These are phyloP conservation scores for Cryptus armator DNA, from an alignment of 2,888 invertebrate species.

Conservation along the genomic window DNA sequence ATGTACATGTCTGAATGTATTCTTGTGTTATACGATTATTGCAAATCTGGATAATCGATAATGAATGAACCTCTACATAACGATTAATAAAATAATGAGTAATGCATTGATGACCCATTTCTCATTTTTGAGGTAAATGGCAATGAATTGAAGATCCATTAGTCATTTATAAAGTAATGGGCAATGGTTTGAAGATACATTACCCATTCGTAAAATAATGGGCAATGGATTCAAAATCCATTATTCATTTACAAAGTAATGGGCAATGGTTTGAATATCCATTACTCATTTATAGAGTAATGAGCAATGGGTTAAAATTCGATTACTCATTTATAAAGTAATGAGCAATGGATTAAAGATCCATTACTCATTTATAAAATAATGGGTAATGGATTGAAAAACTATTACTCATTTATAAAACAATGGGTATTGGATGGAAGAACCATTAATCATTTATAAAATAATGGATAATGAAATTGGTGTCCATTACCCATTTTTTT, in stretches of 20 bases:
- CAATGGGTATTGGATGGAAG: neutral
- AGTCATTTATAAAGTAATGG: neutral
- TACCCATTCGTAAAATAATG: neutral
- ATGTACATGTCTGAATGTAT: too few relatives aligned
- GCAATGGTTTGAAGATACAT: neutral
- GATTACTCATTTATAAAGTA: conserved; percentile 26
- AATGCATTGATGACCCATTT: neutral
- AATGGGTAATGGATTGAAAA: conserved; percentile 15
- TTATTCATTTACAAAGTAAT: neutral
- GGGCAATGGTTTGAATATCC: neutral
- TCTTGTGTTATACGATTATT: too few relatives aligned
- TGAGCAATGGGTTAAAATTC: conserved; percentile 17
- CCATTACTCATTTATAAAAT: conserved; percentile 35
- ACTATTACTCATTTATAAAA: conserved; percentile 15
- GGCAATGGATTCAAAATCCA: neutral
- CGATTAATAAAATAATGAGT: too few relatives aligned
- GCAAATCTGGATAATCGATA: too few relatives aligned
- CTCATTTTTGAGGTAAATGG: neutral
- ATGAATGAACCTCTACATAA: too few relatives aligned
- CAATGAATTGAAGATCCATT: neutral
- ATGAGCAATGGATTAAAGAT: neutral
- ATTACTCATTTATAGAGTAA: conserved; percentile 17
- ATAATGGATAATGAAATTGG: neutral
- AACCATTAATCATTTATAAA: neutral
- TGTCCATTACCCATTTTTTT: neutral